Base-by-base conservation (phyloP, 2,888 invertebrate genomes). In the Orchestes rusci region DNA sequence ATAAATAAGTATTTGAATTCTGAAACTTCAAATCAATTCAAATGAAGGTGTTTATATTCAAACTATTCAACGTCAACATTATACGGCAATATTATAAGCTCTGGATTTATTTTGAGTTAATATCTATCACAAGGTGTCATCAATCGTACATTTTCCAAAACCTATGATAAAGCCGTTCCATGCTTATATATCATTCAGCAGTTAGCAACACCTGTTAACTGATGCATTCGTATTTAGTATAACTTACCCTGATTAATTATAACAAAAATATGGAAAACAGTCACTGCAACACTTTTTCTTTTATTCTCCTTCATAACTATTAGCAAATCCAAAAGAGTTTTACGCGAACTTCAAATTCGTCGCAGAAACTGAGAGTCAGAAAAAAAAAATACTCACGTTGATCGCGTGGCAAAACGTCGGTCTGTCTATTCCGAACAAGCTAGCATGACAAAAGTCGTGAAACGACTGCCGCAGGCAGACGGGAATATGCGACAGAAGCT, bases 401-500 rank as follows among this genome's bases (percentile, higher is more conserved):
- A 17, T 45, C 50, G 45, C 50, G 50, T 46, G 50, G 39, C 29
- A 36, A 39, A 32, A 23, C 10, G 38, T 16, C 43, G 20, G 38
- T 18, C 37, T 28, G 33, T 16, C 16, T 28, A 37, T 43, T 43
- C 32, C 42, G 37, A 43, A 32, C 43, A 33, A 45, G 23, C 7
- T 7, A 2, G 43, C 45, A 46, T 50, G 43, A 45, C 45, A 45
- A 40, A 43, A 43, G 50, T 43, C 43, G 45, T 39, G 45, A 39
- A 16, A 45, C 45, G 45, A 50, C 50, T 50, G 50, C 50, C 50
- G 50, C 50, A 50, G 50, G 50, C 50, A 32, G 43, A 34, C 35
- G 32, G 37, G 42, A 45, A 49, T 34, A 50, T 50, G 50, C 50
- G 50, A 50, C 50, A 50, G 50, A 50, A 50, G 45, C 50, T 50